Percentiles rank a stretch among this genome's conserved stretches.
Conservation (phyloP, 2,888 invertebrate genomes). For the Uropetala carovei region DNA sequence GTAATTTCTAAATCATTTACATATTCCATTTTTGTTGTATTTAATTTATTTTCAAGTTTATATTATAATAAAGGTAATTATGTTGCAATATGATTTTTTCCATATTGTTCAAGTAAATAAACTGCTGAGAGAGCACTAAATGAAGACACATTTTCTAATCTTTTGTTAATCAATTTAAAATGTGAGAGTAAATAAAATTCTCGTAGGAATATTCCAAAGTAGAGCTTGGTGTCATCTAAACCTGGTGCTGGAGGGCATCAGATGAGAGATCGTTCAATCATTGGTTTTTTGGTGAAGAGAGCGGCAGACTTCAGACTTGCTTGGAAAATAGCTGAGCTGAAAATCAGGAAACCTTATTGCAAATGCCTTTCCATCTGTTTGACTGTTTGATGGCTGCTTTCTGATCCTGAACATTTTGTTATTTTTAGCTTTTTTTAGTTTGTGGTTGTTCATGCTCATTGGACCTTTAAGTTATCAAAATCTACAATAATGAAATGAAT, state of each 20-base stretch:
- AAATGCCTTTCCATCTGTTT: constrained; percentile 25
- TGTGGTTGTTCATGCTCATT: neutral
- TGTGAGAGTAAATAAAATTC: neutral
- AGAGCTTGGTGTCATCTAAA: constrained; percentile 16
- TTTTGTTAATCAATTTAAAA: neutral
- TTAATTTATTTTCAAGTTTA: no score
- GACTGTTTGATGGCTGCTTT: neutral
- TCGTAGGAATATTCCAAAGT: neutral
- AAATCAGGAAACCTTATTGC: constrained; percentile 32
- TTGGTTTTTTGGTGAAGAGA: constrained; percentile 18
- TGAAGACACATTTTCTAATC: neutral
- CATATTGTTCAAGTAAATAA: no score
- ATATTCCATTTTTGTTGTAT: no score
- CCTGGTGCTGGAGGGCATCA: neutral
- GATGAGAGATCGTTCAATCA: neutral
- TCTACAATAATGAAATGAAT: no score
- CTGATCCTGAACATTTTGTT: neutral
- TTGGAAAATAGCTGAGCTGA: constrained; percentile 14
- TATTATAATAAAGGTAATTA: no score
- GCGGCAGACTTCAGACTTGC: constrained; percentile 23
- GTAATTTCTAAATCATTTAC: no score
- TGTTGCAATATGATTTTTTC: no score
- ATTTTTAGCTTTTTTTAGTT: neutral
- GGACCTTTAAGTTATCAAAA: no score
- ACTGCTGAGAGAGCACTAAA: no score